phyloP scores from a whole-genome alignment of 2,797 vertebrate species.

The Pagetopsis macropterus region DNA sequence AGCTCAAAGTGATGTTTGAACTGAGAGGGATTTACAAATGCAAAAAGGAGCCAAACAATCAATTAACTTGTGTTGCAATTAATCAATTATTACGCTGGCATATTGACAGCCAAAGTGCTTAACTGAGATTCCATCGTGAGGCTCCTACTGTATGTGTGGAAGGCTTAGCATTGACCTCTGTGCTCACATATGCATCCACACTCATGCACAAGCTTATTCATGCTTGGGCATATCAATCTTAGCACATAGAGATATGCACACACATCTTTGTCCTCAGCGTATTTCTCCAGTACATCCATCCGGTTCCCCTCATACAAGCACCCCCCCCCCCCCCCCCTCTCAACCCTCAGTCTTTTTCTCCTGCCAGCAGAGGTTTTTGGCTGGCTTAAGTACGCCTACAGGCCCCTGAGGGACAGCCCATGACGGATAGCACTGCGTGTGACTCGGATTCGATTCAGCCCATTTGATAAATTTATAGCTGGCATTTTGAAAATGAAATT shows the following conservation, averaged over 20 bases:
- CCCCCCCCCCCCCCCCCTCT: conserved; percentile 18
- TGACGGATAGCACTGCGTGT: conserved; percentile 78
- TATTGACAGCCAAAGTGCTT: conserved; percentile 67
- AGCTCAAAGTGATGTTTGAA: conserved; percentile 72
- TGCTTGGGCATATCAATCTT: conserved; percentile 33
- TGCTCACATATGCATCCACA: conserved; percentile 26
- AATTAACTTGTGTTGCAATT: conserved; percentile 74
- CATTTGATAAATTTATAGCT: conserved; percentile 84
- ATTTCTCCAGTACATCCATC: conserved; percentile 53
- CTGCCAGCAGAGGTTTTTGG: conserved; percentile 75
- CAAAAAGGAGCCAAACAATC: conserved; percentile 73
- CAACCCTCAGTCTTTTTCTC: conserved; percentile 49
- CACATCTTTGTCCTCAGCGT: conserved; percentile 45
- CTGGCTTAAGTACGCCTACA: conserved; percentile 78
- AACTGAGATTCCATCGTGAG: conserved; percentile 47
- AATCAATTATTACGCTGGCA: conserved; percentile 68
- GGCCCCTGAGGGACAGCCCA: conserved; percentile 74
- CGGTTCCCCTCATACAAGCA: conserved; percentile 41
- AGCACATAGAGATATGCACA: conserved; percentile 53
- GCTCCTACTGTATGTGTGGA: conserved; percentile 16
- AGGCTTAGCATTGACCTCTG: conserved; percentile 71
- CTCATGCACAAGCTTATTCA: conserved; percentile 43
- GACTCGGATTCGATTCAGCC: conserved; percentile 80
- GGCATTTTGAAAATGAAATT: conserved; percentile 84
- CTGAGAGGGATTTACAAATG: conserved; percentile 65